Evolutionary conservation across 2,888 invertebrate species (phyloP).

Genomic region (Lycia hirtaria): DNA sequence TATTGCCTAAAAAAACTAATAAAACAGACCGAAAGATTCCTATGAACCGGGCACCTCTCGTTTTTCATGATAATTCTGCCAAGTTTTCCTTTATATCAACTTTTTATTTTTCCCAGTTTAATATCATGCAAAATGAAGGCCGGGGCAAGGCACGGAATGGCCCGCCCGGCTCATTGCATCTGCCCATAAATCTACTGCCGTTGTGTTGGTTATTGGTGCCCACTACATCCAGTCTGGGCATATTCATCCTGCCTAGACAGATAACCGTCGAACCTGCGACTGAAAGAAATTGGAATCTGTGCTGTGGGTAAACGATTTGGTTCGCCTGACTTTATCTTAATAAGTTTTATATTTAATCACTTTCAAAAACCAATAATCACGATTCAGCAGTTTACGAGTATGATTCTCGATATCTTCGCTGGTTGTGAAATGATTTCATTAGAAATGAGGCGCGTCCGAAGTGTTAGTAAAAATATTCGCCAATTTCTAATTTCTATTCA

Average conservation of each 20-base stretch:
- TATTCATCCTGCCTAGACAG: constrained; percentile 19
- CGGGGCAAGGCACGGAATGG: constrained; percentile 62
- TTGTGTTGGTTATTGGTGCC: constrained; percentile 48
- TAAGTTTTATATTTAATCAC: too few relatives aligned
- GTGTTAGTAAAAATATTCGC: too few relatives aligned
- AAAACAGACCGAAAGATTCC: constrained; percentile 48
- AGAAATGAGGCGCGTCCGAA: too few relatives aligned
- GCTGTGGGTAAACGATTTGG: neutral
- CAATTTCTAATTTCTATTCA: too few relatives aligned
- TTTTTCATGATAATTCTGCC: constrained; percentile 72
- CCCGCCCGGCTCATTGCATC: constrained; percentile 65
- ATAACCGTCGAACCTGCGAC: constrained; percentile 10
- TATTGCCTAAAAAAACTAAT: constrained; percentile 47
- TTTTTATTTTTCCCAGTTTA: constrained; percentile 71
- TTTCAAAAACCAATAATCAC: too few relatives aligned
- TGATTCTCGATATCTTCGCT: too few relatives aligned
- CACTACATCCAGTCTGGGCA: constrained; percentile 26
- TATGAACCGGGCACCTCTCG: constrained; percentile 53
- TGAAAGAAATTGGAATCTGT: constrained; percentile 7
- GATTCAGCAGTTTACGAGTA: too few relatives aligned
- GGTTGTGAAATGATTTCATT: too few relatives aligned
- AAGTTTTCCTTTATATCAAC: constrained; percentile 69
- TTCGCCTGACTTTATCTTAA: neutral
- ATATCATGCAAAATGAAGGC: constrained; percentile 77
- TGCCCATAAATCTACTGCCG: constrained; percentile 60